These are phyloP conservation scores for Poecile atricapillus DNA, from an alignment of 2,113 vertebrate species.

Conservation along the genomic window DNA sequence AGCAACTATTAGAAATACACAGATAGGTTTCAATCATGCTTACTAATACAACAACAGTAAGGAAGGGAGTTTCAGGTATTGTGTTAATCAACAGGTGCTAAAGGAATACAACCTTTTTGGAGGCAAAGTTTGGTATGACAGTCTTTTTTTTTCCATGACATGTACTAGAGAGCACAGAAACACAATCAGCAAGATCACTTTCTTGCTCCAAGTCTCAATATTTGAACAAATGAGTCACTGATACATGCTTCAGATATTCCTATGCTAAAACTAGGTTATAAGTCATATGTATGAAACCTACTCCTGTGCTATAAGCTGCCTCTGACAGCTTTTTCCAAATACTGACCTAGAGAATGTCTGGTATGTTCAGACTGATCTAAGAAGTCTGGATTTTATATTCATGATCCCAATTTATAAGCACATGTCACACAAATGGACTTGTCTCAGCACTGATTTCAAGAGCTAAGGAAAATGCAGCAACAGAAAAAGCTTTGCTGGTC, in stretches of 20 bases:
- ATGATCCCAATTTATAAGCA: background rate
- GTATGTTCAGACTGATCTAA: constrained; percentile 17
- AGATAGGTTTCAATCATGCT: constrained; percentile 19
- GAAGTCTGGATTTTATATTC: constrained; percentile 28
- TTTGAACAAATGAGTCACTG: constrained; percentile 13
- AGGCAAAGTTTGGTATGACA: background rate
- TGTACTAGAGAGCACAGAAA: constrained; percentile 10
- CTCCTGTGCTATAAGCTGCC: background rate
- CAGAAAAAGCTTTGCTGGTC: background rate
- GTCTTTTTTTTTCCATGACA: constrained; percentile 29
- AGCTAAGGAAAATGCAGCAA: background rate
- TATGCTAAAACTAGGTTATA: background rate
- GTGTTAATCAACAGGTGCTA: constrained; percentile 39
- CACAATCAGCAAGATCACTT: background rate
- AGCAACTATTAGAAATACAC: constrained; percentile 23
- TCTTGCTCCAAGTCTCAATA: constrained; percentile 1
- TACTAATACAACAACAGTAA: constrained; percentile 23
- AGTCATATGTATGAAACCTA: constrained; percentile 20
- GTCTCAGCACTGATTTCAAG: background rate
- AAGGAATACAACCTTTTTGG: background rate
- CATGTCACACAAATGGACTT: background rate
- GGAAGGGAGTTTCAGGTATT: background rate
- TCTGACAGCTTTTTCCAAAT: background rate
- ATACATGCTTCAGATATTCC: constrained; percentile 20
- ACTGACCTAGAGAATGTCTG: constrained; percentile 30